Evolutionary conservation across 2,113 vertebrate species (phyloP).

Genomic region (Perognathus longimembris): DNA sequence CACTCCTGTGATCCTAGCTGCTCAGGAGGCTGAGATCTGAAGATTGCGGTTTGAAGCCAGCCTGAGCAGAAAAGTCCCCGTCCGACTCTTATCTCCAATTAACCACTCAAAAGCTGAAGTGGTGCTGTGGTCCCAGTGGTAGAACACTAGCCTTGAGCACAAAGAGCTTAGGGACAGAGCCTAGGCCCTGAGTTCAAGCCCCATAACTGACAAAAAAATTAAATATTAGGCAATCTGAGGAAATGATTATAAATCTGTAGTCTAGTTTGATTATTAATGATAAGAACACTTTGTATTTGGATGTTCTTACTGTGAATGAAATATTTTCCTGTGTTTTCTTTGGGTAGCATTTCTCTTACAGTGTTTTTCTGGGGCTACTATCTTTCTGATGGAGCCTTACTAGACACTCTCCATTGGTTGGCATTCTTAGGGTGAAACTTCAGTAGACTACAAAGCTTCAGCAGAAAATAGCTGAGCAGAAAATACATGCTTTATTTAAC

Average conservation of each 20-base stretch:
- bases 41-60: too few relatives aligned
- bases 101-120: too few relatives aligned
- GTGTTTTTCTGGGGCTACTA: background rate
- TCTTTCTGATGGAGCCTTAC: background rate
- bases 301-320: background rate
- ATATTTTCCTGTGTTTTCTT: background rate
- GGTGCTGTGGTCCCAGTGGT: too few relatives aligned
- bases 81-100: too few relatives aligned
- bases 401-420: background rate
- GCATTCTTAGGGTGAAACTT: background rate
- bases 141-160: too few relatives aligned
- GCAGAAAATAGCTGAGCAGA: background rate
- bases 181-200: too few relatives aligned
- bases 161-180: too few relatives aligned
- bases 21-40: too few relatives aligned
- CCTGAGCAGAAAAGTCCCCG: too few relatives aligned
- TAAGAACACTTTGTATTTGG: background rate
- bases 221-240: background rate
- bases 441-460: background rate
- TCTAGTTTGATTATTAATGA: background rate
- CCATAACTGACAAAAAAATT: too few relatives aligned
- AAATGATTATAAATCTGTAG: constrained; percentile 38
- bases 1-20: too few relatives aligned
- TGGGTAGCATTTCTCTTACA: background rate
- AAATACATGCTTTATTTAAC: background rate